These are phyloP conservation scores for Typhlichthys eigenmanni DNA, from an alignment of 2,797 vertebrate species.

Conservation along the genomic window DNA sequence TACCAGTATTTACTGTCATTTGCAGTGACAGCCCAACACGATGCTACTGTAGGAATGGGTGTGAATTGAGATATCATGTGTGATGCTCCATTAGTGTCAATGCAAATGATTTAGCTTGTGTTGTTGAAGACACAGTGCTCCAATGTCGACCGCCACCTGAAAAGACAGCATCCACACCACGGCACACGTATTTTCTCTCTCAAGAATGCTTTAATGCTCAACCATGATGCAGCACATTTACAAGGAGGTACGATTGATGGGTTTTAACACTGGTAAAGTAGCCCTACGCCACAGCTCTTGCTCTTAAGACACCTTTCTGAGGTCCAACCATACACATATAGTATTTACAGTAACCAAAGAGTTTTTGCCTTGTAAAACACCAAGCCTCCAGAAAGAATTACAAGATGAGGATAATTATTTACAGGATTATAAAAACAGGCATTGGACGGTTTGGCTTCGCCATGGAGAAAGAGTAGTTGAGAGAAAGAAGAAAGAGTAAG, in stretches of 20 bases:
- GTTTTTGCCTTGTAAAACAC: slow-evolving; percentile 37
- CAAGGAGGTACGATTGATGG: slow-evolving; percentile 49
- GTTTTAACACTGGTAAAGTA: slow-evolving; percentile 34
- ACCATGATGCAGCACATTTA: slow-evolving; percentile 67
- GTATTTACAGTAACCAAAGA: slow-evolving; percentile 50
- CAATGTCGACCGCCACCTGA: neutral
- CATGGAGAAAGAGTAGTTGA: slow-evolving; percentile 23
- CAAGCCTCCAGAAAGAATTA: slow-evolving; percentile 16
- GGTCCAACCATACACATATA: slow-evolving; percentile 26
- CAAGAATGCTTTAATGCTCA: slow-evolving; percentile 67
- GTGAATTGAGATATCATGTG: neutral
- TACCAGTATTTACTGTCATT: neutral
- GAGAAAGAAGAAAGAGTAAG: slow-evolving; percentile 10
- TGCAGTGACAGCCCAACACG: neutral
- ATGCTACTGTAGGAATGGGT: neutral
- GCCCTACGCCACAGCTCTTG: slow-evolving; percentile 21
- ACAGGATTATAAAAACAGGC: slow-evolving; percentile 54
- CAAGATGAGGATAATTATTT: slow-evolving; percentile 37
- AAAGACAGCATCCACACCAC: slow-evolving; percentile 28
- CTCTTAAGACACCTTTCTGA: slow-evolving; percentile 9
- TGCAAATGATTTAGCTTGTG: neutral
- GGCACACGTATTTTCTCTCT: slow-evolving; percentile 6
- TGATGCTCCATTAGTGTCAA: neutral
- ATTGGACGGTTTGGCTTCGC: slow-evolving; percentile 20
- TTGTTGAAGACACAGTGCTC: neutral